Conservation (phyloP, 92 coral and sea anemone species). For the Montipora capitata region DNA sequence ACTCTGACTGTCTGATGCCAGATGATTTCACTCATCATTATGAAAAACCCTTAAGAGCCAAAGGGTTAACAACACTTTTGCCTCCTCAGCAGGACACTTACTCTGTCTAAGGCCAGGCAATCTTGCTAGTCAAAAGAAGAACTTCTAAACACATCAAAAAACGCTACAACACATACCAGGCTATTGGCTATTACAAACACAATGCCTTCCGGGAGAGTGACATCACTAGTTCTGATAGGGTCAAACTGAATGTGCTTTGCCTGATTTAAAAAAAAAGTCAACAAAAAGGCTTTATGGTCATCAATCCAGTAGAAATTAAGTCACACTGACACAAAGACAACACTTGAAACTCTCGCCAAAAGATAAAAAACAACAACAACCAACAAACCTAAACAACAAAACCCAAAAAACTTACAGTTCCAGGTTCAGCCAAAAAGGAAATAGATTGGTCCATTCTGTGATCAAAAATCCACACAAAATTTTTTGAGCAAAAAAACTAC, state of each 20-base stretch:
- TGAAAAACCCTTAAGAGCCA: too few species aligned
- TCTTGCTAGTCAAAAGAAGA: too few species aligned
- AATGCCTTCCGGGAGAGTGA: slow-evolving; percentile 92
- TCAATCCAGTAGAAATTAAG: neutral
- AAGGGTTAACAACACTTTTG: too few species aligned
- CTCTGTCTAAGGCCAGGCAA: too few species aligned
- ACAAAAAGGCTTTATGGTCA: neutral
- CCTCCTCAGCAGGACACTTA: too few species aligned
- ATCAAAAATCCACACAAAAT: neutral
- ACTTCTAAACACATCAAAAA: neutral
- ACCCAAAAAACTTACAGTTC: slow-evolving; percentile 80
- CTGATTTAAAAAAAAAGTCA: slow-evolving; percentile 35
- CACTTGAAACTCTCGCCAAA: too few species aligned
- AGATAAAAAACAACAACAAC: too few species aligned
- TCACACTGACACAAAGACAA: neutral
- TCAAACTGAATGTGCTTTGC: slow-evolving; percentile 98
- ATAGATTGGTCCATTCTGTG: slow-evolving; percentile 97
- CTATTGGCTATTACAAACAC: slow-evolving; percentile 98
- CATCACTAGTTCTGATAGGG: slow-evolving; percentile 86
- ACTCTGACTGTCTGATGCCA: too few species aligned
- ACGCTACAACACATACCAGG: slow-evolving; percentile 76
- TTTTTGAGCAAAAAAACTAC: neutral
- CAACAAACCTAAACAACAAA: too few species aligned
- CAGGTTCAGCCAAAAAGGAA: slow-evolving; percentile 93
- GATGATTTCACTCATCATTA: too few species aligned